These are phyloP conservation scores for Drosophila lowei DNA, from an alignment of 1,140 invertebrate genomes.

Conservation along the genomic window DNA sequence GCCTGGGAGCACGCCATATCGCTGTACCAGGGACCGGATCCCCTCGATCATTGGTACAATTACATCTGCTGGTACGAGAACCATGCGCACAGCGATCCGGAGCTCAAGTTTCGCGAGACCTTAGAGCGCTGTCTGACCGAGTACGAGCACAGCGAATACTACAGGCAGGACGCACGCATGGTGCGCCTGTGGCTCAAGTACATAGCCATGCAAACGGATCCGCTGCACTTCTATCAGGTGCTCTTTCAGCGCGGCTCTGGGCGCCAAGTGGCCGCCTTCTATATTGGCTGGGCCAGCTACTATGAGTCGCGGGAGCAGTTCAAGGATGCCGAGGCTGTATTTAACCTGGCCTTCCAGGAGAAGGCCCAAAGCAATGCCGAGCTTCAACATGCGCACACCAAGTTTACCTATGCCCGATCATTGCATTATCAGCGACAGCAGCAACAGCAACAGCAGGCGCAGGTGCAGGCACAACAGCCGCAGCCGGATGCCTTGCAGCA, in stretches of 20 bases:
- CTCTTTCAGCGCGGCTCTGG: conserved; percentile 89
- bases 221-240: conserved; percentile 90
- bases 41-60: conserved; percentile 93
- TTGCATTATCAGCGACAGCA: conserved; percentile 83
- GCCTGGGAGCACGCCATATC: conserved; percentile 92
- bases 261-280: conserved; percentile 89
- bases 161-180: conserved; percentile 92
- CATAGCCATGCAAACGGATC: conserved; percentile 91
- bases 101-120: conserved; percentile 89
- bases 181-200: conserved; percentile 95
- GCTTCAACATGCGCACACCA: conserved; percentile 88
- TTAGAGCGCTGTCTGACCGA: conserved; percentile 91
- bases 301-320: conserved; percentile 89
- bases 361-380: conserved; percentile 89
- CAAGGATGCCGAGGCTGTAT: conserved; percentile 90
- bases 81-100: conserved; percentile 92
- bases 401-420: conserved; percentile 86
- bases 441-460: conserved; percentile 48
- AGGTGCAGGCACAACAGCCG: conserved; percentile 36
- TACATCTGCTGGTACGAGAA: conserved; percentile 96
- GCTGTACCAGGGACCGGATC: conserved; percentile 93
- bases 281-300: conserved; percentile 91
- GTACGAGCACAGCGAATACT: conserved; percentile 91
- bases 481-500: conserved; percentile 64
- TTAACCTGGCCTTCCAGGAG: conserved; percentile 87